A percentile compares a stretch with the other conserved stretches of the same genome.
These are phyloP conservation scores for Scaptodrosophila lebanonensis DNA, from an alignment of 1,140 invertebrate species.

Conservation along the genomic window DNA sequence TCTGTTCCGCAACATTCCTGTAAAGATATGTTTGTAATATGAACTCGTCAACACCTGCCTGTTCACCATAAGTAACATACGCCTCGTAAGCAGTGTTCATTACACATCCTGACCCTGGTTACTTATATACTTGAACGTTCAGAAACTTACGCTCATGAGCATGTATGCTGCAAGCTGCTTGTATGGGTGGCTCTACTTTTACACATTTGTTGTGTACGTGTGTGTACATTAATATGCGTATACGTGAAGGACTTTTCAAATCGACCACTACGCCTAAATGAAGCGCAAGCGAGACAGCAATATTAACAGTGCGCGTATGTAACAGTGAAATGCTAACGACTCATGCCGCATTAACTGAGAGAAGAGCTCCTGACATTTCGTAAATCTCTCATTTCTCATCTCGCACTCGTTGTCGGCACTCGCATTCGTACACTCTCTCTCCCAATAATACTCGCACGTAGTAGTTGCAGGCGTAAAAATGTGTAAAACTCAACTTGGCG, in stretches of 20 bases:
- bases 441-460: slow-evolving; percentile 49
- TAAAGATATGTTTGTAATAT: no score
- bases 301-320: slow-evolving; percentile 43
- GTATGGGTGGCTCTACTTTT: slow-evolving; percentile 62
- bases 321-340: no score
- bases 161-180: slow-evolving; percentile 16
- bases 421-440: no score
- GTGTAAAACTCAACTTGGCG: slow-evolving; percentile 61
- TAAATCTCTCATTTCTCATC: slow-evolving; percentile 8
- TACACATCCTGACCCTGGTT: slow-evolving; percentile 67
- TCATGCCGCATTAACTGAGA: no score
- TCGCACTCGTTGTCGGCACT: slow-evolving; percentile 21
- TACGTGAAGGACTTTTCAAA: slow-evolving; percentile 66
- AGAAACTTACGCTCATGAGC: slow-evolving; percentile 9
- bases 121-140: background rate
- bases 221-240: background rate
- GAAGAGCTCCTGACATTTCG: no score
- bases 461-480: slow-evolving; percentile 68
- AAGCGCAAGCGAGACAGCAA: slow-evolving; percentile 41
- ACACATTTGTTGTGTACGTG: slow-evolving; percentile 34
- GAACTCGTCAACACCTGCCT: no score
- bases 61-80: no score
- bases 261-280: slow-evolving; percentile 50
- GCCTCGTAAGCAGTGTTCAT: slow-evolving; percentile 52
- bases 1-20: no score